These are phyloP conservation scores for Equus quagga DNA, from an alignment of 2,113 vertebrate species.

Conservation along the genomic window DNA sequence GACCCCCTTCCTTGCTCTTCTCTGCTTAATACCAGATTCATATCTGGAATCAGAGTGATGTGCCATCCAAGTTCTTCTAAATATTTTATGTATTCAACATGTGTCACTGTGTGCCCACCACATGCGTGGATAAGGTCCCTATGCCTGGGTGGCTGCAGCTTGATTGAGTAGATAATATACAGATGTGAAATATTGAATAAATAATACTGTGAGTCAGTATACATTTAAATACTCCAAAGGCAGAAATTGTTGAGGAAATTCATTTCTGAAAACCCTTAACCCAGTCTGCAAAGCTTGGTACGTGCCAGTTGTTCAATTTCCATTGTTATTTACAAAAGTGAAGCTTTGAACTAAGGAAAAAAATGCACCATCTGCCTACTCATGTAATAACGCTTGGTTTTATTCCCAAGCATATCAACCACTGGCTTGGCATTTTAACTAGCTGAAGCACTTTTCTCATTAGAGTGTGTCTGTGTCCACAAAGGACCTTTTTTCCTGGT, in stretches of 20 bases:
- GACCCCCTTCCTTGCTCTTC: not conserved
- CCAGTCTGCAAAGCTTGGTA: constrained; percentile 57
- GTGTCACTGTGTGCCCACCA: not conserved
- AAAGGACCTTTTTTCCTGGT: constrained; percentile 30
- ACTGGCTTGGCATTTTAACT: constrained; percentile 79
- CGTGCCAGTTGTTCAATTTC: constrained; percentile 79
- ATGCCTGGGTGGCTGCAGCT: not conserved
- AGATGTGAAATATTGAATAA: constrained; percentile 36
- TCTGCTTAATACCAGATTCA: not conserved
- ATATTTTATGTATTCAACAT: not conserved
- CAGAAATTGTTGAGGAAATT: constrained; percentile 61
- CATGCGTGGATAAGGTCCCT: not conserved
- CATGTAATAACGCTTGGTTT: constrained; percentile 71
- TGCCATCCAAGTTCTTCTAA: not conserved
- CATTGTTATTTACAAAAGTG: constrained; percentile 82
- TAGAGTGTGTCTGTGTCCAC: constrained; percentile 69
- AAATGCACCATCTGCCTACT: constrained; percentile 77
- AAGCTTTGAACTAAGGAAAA: constrained; percentile 75
- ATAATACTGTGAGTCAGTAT: not conserved
- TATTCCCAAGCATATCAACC: constrained; percentile 79
- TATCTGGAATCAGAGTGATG: not conserved
- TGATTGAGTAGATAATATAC: not conserved
- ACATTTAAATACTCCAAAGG: constrained; percentile 5
- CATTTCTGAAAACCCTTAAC: constrained; percentile 47
- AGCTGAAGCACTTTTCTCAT: constrained; percentile 75